These are phyloP conservation scores for Bucco capensis DNA, from an alignment of 2,113 vertebrate genomes.

Conservation along the genomic window DNA sequence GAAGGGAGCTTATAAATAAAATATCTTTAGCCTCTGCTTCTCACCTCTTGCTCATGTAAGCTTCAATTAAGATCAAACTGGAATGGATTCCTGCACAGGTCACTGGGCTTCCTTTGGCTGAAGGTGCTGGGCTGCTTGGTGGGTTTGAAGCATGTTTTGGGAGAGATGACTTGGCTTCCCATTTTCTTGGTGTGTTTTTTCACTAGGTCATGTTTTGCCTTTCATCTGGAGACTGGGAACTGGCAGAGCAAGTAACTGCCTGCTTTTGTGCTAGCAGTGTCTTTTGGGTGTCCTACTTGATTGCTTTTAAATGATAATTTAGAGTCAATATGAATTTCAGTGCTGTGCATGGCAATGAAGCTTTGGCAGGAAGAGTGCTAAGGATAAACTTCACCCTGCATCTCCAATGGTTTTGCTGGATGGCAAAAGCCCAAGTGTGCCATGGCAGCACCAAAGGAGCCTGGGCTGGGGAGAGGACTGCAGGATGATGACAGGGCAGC, in stretches of 20 bases:
- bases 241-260: neutral
- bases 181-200: neutral
- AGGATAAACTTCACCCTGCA: neutral
- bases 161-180: neutral
- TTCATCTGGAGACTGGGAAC: neutral
- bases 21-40: neutral
- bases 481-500: neutral
- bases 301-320: conserved; percentile 2
- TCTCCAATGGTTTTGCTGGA: neutral
- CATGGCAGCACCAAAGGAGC: neutral
- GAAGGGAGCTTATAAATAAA: conserved; percentile 34
- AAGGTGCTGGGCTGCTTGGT: neutral
- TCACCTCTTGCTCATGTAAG: neutral
- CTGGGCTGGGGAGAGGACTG: neutral
- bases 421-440: neutral
- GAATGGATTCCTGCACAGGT: neutral
- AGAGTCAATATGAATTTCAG: neutral
- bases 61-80: conserved; percentile 12
- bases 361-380: neutral
- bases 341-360: conserved; percentile 22
- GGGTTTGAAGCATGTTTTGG: neutral
- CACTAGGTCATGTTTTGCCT: neutral
- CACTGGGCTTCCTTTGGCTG: neutral
- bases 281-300: neutral
- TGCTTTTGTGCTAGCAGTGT: neutral